Conservation (phyloP, 2,113 vertebrate species). For the Redunca redunca region DNA sequence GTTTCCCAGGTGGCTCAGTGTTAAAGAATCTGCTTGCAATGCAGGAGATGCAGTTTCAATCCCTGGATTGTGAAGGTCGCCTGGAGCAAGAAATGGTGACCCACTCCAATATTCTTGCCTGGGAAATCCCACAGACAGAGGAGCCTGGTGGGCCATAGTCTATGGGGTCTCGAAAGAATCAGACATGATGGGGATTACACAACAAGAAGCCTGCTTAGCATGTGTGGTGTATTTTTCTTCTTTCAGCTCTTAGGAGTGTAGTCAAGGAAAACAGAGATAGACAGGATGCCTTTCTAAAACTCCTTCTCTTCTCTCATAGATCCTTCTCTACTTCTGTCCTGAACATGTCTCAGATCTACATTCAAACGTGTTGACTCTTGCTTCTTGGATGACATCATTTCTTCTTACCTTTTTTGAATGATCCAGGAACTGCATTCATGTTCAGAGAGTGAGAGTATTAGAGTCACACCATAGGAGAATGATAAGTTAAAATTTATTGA, state of each 20-base stretch:
- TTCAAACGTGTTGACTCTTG: neutral
- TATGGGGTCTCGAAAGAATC: neutral
- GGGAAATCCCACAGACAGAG: neutral
- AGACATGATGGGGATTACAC: fast-evolving
- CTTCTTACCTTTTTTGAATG: neutral
- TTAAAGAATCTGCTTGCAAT: neutral
- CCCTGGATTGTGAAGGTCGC: neutral
- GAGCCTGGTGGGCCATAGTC: neutral
- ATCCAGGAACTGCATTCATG: neutral
- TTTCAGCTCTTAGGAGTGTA: neutral
- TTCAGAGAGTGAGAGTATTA: neutral
- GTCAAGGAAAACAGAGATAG: neutral
- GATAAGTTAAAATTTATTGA: neutral
- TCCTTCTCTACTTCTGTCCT: neutral
- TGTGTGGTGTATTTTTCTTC: neutral
- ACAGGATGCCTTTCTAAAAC: neutral
- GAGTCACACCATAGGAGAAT: neutral
- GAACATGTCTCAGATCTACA: neutral
- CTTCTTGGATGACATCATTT: neutral
- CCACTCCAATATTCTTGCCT: neutral
- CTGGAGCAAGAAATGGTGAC: neutral
- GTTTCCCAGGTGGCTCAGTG: neutral
- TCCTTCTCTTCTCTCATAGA: neutral
- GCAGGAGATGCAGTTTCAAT: neutral
- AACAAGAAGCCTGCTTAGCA: neutral